Base-by-base conservation (phyloP, 2,797 vertebrate species). In the Sebastes kiyomatsui region DNA sequence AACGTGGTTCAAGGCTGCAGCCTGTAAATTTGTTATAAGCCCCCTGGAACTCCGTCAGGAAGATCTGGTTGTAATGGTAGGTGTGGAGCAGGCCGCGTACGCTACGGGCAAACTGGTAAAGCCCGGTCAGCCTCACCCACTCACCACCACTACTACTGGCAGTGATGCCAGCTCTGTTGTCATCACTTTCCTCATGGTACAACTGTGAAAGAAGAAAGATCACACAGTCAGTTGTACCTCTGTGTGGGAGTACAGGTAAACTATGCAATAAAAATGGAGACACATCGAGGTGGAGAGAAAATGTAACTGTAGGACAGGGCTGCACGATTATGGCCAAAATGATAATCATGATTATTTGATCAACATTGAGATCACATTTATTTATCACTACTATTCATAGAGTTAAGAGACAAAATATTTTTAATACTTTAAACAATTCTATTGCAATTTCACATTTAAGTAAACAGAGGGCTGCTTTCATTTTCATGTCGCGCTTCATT, bases 61-160 rank as follows among this genome's bases (percentile, higher is more conserved):
- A 99, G 91, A 99, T 98, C 94, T 99, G 99, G 92, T 99, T 97
- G 93, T 99, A 99, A 84, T 99, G 99, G 90, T 99, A 99, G 9
- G 99, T 99, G 87, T 97, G 97, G 79, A 99, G 97, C 78, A 99
- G 93, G 9, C 96, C 96, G 0, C 98, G 96, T 0, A 99, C 96
- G 0, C 96, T 96, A 71, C 97, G 96, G 55, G 98, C 98, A 86
- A 99, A 99, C 93, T 97, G 92, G 84, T 99, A 99, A 4, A 99
- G 96, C 74, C 90, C 93, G 11, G 98, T 99, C 70, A 99, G 96
- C 88, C 96, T 96, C 85, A 99, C 97, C 52, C 92, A 95, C 69
- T 98, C 95, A 13, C 87, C 69, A 1, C 35, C 62, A 10, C 69
- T 60, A 2, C 70, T 64, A 2, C 93, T 81, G 32, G 55, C 9